phyloP scores from a whole-genome alignment of 2,888 invertebrate genomes.

The Euspilapteryx auroguttella region DNA sequence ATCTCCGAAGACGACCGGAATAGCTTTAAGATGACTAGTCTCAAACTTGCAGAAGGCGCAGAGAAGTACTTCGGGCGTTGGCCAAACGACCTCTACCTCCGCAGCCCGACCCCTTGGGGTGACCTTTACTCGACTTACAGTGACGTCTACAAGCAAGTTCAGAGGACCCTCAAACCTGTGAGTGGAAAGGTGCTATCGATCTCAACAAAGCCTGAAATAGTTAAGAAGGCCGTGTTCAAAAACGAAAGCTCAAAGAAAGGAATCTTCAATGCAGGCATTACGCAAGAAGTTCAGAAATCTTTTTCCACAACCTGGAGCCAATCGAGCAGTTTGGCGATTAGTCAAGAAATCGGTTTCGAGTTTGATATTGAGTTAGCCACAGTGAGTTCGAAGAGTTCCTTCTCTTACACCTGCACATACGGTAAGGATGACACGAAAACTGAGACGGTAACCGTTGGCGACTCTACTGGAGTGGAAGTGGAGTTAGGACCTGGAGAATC shows the following conservation, averaged over 20 bases:
- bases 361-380: slow-evolving; percentile 10
- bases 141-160: slow-evolving; percentile 17
- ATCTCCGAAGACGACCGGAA: slow-evolving; percentile 16
- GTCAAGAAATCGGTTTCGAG: slow-evolving; percentile 12
- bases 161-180: slow-evolving; percentile 14
- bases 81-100: slow-evolving; percentile 15
- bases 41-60: slow-evolving; percentile 14
- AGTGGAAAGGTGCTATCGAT: slow-evolving; percentile 11
- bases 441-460: slow-evolving; percentile 1
- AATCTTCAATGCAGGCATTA: slow-evolving; percentile 13
- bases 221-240: slow-evolving; percentile 11
- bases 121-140: slow-evolving; percentile 18
- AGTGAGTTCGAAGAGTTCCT: slow-evolving; percentile 7
- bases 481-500: slow-evolving; percentile 1
- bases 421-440: slow-evolving; percentile 1
- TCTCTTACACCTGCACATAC: slow-evolving; percentile 10
- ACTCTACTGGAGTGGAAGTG: neutral
- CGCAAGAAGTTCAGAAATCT: slow-evolving; percentile 13
- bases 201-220: slow-evolving; percentile 10
- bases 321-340: slow-evolving; percentile 10
- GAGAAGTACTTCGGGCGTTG: slow-evolving; percentile 12
- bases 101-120: slow-evolving; percentile 23
- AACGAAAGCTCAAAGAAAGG: slow-evolving; percentile 12
- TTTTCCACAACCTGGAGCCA: slow-evolving; percentile 14
- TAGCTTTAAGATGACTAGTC: slow-evolving; percentile 16